Evolutionary conservation across 1,140 invertebrate species (phyloP).

Genomic region (Drosophila neocordata): DNA sequence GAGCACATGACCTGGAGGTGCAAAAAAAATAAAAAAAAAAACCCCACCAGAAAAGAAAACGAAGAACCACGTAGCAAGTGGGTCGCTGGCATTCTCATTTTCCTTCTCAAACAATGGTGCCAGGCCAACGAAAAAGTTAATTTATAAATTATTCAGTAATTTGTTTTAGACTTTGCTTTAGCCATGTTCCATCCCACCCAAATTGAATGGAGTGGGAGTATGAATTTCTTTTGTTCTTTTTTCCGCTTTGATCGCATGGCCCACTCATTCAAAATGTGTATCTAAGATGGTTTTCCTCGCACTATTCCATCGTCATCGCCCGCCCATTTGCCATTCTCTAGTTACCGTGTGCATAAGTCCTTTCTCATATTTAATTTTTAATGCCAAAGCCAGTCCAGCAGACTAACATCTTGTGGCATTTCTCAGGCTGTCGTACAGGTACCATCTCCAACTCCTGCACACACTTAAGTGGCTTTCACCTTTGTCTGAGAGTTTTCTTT

Average conservation of each 20-base stretch:
- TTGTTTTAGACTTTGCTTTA: constrained; percentile 76
- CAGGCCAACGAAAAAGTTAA: constrained; percentile 68
- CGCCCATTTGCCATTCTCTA: constrained; percentile 21
- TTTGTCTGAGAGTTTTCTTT: constrained; percentile 37
- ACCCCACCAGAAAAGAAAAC: background rate
- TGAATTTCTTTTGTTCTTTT: constrained; percentile 69
- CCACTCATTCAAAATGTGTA: constrained; percentile 67
- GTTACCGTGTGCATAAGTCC: constrained; percentile 58
- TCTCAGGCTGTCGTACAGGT: constrained; percentile 32
- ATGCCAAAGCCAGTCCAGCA: constrained; percentile 56
- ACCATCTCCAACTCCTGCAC: background rate
- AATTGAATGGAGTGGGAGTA: constrained; percentile 22
- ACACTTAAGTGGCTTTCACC: constrained; percentile 59
- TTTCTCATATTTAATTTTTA: constrained; percentile 75
- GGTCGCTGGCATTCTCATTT: constrained; percentile 39
- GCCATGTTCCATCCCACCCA: constrained; percentile 19
- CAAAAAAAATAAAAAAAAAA: constrained; percentile 38
- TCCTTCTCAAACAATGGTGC: constrained; percentile 53
- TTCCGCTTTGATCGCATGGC: constrained; percentile 55
- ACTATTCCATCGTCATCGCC: constrained; percentile 54
- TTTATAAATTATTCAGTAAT: constrained; percentile 81
- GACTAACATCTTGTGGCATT: constrained; percentile 58
- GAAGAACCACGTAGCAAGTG: constrained; percentile 30
- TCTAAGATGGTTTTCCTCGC: constrained; percentile 56
- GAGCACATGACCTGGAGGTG: constrained; percentile 49